Evolutionary conservation across 1,140 invertebrate genomes (phyloP), one percentile per base, ranked within the genome.

Genomic region (Tribolium castaneum): DNA sequence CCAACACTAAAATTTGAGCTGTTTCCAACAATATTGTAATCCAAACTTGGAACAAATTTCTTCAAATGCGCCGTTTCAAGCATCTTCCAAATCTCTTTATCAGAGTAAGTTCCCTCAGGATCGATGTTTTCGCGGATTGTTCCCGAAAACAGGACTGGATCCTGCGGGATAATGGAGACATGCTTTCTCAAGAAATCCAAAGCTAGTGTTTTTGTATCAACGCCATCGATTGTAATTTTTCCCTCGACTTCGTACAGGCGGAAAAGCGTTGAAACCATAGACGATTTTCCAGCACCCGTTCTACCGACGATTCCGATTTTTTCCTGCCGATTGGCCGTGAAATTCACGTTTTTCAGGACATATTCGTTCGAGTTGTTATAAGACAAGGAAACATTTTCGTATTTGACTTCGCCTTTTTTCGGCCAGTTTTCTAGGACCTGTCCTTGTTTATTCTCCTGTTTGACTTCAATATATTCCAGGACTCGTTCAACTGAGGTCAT

Each of bases 221-320:
- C 82, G 6, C 86, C 87, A 76, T 93, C 91, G 52, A 93, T 89
- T n/a, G 87, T 81, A 50, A 93, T 91, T 0, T 16, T 50, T n/a
- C 90, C 91, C 1, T 89, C 86, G 0, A 88, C 34, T 4, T 87
- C 62, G 1, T 89, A 88, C 2, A 91, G 79, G 2, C 92, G 89
- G 81, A 95, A 95, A 7, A 95, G 83, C 0, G 92, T 90, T 14
- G 91, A 87, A 10, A 95, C 92, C 5, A 96, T 88, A 0, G 94
- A 95, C 0, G 93, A 94, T 82, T 96, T 97, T n/a, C 96, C 95
- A 49, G 95, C 93, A 5, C 94, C 94, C 10, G 94, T 95, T 75
- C 93, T 88, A 1, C 95, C 93, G 6, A 94, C 92, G 3, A 95
- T 94, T 7, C 94, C 94, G 10, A 93, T 87, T 86, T 92, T 92